Evolutionary conservation across 2,888 invertebrate species (phyloP).

Genomic region (Nomada goodeniana): DNA sequence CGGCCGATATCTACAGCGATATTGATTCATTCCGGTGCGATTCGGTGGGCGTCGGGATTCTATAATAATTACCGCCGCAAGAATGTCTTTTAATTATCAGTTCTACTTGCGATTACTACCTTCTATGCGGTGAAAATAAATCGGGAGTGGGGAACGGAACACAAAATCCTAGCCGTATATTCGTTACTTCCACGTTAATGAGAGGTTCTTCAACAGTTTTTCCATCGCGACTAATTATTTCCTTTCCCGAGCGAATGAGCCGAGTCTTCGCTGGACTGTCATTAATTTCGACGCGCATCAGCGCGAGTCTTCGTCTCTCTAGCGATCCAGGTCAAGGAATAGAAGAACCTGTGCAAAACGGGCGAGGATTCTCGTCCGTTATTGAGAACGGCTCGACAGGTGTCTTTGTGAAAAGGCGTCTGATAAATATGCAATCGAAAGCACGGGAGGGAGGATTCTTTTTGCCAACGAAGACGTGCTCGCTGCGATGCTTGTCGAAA

Average conservation of each 20-base stretch:
- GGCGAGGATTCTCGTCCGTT: constrained; percentile 12
- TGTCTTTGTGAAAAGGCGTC: background rate
- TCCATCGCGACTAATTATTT: constrained; percentile 58
- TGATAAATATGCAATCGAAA: background rate
- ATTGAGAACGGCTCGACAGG: background rate
- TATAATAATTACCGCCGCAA: constrained; percentile 31
- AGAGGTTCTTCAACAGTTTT: constrained; percentile 51
- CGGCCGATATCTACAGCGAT: background rate
- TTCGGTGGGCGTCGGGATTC: constrained; percentile 10
- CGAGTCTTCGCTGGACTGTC: constrained; percentile 26
- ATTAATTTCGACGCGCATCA: constrained; percentile 42
- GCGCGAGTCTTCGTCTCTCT: background rate
- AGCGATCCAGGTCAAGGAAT: constrained; percentile 26
- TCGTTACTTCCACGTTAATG: constrained; percentile 54
- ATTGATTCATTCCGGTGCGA: constrained; percentile 38
- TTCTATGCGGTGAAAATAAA: background rate
- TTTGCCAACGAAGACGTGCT: background rate
- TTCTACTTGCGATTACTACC: constrained; percentile 2
- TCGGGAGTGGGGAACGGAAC: constrained; percentile 34
- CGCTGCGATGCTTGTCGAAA: too few species aligned
- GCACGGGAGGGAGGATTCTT: background rate
- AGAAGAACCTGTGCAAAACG: constrained; percentile 4
- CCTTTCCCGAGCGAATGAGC: constrained; percentile 12
- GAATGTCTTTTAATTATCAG: constrained; percentile 53
- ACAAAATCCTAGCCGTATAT: constrained; percentile 30